phyloP scores from a whole-genome alignment of 2,888 invertebrate genomes.

The Trachelus stipa region DNA sequence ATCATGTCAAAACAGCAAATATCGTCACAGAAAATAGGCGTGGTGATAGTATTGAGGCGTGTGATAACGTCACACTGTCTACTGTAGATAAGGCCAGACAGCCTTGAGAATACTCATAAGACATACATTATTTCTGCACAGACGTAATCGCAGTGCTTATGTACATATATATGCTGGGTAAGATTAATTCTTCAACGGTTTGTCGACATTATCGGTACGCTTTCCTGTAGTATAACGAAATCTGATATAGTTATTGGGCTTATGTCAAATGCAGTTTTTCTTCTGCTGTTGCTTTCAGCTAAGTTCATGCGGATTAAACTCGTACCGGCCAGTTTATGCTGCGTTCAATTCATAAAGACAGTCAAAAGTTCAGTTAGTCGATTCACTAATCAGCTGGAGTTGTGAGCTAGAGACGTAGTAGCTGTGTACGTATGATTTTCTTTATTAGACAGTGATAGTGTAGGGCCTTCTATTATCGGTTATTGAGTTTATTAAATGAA shows the following conservation, averaged over 20 bases:
- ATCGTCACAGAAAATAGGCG: neutral
- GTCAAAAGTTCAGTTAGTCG: neutral
- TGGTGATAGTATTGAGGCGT: neutral
- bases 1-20: neutral
- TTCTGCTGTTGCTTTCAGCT: neutral
- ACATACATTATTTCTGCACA: neutral
- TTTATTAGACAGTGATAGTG: neutral
- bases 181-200: neutral
- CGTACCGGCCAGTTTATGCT: neutral
- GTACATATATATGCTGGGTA: neutral
- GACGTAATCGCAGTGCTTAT: neutral
- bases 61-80: constrained; percentile 29
- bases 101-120: neutral
- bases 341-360: neutral
- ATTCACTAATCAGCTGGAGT: neutral
- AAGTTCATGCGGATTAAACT: neutral
- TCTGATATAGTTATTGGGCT: neutral
- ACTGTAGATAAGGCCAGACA: constrained; percentile 29
- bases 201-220: neutral
- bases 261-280: neutral
- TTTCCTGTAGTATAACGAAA: neutral
- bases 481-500: neutral
- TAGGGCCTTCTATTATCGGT: neutral
- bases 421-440: neutral
- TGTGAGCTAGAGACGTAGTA: neutral